Evolutionary conservation across 30 jellyfish, hydroid and myxozoan genomes (phyloP).

Genomic region (Aurelia aurita complex sp. Pacific): DNA sequence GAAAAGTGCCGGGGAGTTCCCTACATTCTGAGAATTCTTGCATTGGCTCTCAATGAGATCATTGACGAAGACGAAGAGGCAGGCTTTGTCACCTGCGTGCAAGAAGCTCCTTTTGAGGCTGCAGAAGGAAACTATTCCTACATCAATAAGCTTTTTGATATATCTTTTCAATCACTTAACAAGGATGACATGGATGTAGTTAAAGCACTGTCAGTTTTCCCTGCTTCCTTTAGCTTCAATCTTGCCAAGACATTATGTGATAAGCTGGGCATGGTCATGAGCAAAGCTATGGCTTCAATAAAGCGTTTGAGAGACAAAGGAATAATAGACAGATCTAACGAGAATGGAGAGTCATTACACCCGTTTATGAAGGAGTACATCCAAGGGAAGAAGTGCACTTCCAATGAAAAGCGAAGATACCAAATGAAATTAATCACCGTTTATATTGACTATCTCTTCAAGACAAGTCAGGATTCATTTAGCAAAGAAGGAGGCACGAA

Average conservation of each 20-base stretch:
- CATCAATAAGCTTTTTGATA: background rate
- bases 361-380: background rate
- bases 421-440: background rate
- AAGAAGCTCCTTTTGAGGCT: background rate
- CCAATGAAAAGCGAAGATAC: background rate
- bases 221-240: background rate
- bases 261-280: background rate
- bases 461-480: background rate
- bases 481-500: background rate
- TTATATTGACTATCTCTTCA: background rate
- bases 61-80: background rate
- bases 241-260: background rate
- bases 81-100: background rate
- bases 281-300: background rate
- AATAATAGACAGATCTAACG: background rate
- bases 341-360: background rate
- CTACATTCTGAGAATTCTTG: background rate
- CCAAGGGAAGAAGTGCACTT: background rate
- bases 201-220: background rate
- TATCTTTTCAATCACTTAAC: background rate
- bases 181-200: background rate
- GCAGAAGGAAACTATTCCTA: background rate
- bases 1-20: background rate
- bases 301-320: constrained; percentile 7
- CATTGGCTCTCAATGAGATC: background rate